Percentiles rank a stretch among this genome's conserved stretches.
Evolutionary conservation across 2,797 vertebrate species (phyloP).

Genomic region (Heterohyrax brucei): DNA sequence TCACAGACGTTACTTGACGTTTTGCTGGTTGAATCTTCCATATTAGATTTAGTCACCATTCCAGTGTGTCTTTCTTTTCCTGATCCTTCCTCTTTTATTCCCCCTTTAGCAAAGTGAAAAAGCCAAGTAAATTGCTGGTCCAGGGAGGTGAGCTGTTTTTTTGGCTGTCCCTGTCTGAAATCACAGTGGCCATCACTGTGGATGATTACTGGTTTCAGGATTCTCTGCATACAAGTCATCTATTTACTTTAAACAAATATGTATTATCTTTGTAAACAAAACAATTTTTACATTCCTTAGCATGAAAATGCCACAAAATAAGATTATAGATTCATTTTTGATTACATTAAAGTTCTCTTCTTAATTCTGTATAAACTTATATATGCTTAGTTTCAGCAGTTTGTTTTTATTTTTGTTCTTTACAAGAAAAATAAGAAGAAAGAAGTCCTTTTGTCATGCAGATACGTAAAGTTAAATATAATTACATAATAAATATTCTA

Average conservation of each 20-base stretch:
- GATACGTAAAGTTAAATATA: slow-evolving; percentile 7
- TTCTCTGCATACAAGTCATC: background rate
- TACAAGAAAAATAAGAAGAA: slow-evolving; percentile 2
- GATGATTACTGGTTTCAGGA: background rate
- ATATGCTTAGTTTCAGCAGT: background rate
- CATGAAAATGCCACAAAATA: slow-evolving; percentile 23
- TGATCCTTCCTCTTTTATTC: background rate
- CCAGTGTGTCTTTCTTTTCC: background rate
- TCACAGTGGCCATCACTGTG: background rate
- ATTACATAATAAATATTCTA: slow-evolving; percentile 63
- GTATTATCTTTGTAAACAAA: slow-evolving; percentile 24
- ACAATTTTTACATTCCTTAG: slow-evolving; percentile 6
- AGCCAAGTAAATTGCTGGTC: background rate
- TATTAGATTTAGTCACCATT: background rate
- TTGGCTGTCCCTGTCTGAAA: background rate
- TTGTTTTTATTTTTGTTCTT: slow-evolving; percentile 39
- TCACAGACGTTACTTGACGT: background rate
- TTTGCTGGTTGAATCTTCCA: background rate
- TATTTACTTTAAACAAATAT: background rate
- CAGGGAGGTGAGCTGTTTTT: background rate
- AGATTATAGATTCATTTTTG: background rate
- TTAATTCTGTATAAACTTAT: background rate
- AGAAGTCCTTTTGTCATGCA: slow-evolving; percentile 34
- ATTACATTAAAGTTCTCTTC: background rate
- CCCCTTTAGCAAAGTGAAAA: background rate